Conservation (phyloP, 2,888 invertebrate genomes). For the Apotomis capreana region DNA sequence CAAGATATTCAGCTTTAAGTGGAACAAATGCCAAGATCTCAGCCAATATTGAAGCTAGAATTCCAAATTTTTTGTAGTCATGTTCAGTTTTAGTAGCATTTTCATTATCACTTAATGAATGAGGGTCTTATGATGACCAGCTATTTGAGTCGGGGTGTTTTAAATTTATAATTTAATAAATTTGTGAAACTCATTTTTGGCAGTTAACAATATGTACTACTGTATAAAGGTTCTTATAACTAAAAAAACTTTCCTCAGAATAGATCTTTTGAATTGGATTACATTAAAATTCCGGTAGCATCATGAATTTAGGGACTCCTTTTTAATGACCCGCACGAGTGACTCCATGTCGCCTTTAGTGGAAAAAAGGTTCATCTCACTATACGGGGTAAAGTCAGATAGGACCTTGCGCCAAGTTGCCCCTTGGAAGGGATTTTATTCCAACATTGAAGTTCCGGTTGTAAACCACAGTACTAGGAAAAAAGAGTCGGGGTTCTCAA, state of each 20-base stretch:
- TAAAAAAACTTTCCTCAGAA: background rate
- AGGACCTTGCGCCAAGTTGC: background rate
- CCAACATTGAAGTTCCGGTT: constrained; percentile 17
- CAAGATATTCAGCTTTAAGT: no score
- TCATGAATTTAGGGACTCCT: constrained; percentile 16
- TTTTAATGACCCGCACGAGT: constrained; percentile 25
- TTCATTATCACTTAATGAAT: no score
- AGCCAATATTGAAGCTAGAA: no score
- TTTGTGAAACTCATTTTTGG: no score
- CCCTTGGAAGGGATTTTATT: constrained; percentile 25
- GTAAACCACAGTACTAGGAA: constrained; percentile 12
- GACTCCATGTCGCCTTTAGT: constrained; percentile 6
- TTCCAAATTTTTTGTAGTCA: no score
- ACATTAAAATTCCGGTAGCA: constrained; percentile 29
- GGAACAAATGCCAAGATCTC: no score
- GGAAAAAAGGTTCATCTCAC: constrained; percentile 13
- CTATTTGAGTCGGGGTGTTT: no score
- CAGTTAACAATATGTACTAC: background rate
- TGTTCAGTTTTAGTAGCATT: no score
- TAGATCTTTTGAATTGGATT: constrained; percentile 8
- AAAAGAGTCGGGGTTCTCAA: no score
- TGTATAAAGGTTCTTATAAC: background rate
- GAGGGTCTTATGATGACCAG: no score
- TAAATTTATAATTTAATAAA: no score
- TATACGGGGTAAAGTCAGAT: background rate